Base-by-base conservation (phyloP, 2,113 vertebrate genomes). In the Phycodurus eques region DNA sequence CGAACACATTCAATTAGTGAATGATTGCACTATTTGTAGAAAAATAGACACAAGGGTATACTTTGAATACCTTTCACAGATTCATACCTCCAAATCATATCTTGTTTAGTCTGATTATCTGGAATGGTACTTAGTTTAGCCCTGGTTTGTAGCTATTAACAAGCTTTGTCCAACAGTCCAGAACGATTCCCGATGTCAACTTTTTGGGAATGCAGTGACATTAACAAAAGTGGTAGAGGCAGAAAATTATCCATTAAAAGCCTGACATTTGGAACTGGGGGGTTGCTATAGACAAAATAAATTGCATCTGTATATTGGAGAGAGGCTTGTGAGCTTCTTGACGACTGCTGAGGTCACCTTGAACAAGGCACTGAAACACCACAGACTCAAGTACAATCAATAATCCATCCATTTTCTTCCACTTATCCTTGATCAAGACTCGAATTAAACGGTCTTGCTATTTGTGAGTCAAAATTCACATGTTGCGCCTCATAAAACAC, bases 61-160 rank as follows among this genome's bases (percentile, higher is more conserved):
- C 20, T 44, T 47, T 66, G 64, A 47, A 47, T 66, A 66, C 64
- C 43, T 47, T 27, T 15, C n/a, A 27, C 59, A 61, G 59, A 35
- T 59, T 59, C 56, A 59, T 59, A 59, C 56, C 31, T 33, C 20
- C 59, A 61, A 35, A 61, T 61, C 59, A 61, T 35, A 61, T 61
- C 59, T 61, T 61, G 59, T 61, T 35, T 17, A 61, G 31, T 9
- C 31, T 61, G 59, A 61, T 61, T 61, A 61, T 61, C 59, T 61
- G 31, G 8, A 31, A 35, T 2, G 13, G 8, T 17, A 61, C 35
- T 35, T 61, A 61, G 5, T 15, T 35, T 9, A 9, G 14, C 33
- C 31, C 14, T 61, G 7, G 13, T 9, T 35, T 7, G 14, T 15
- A 35, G 31, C 7, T 60, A 13, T 31, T 17, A 33, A 60, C 14